A percentile compares a stretch with the other conserved stretches of the same genome.
phyloP scores from a whole-genome alignment of 2,797 vertebrate species.

The Macrochelys suwanniensis region DNA sequence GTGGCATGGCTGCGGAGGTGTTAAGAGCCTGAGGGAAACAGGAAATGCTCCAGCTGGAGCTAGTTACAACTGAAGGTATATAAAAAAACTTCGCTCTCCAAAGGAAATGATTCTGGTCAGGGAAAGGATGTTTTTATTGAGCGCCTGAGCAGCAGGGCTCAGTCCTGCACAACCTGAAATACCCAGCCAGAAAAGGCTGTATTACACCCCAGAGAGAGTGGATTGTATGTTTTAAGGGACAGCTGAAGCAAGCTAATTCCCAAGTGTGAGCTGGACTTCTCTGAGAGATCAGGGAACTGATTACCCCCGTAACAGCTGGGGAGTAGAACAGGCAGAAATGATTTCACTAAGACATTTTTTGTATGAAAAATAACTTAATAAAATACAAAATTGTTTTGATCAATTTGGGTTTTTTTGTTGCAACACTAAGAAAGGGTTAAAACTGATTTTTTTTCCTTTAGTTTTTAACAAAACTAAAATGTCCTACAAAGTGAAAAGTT shows the following conservation, averaged over 20 bases:
- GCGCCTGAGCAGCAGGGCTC: neutral
- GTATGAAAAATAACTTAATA: neutral
- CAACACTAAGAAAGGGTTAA: neutral
- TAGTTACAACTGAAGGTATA: neutral
- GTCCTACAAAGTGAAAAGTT: conserved; percentile 15
- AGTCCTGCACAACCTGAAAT: neutral
- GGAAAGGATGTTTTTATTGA: neutral
- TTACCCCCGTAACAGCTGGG: neutral
- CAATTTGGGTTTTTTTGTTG: neutral
- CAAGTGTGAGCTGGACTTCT: neutral
- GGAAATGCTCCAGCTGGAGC: neutral
- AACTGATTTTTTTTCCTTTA: neutral
- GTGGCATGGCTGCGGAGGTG: neutral
- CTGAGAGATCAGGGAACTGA: rapidly evolving
- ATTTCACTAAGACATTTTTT: neutral
- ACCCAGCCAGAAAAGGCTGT: neutral
- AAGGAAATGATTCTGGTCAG: neutral
- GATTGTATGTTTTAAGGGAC: neutral
- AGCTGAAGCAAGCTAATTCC: neutral
- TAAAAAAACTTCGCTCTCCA: neutral
- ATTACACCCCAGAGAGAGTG: neutral
- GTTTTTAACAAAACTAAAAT: neutral
- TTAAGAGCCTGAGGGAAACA: neutral
- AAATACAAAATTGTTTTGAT: neutral
- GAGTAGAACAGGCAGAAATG: neutral